Evolutionary conservation across 1,140 invertebrate species (phyloP), one percentile per base, ranked within the genome.

Genomic region (Drosophila lowei): DNA sequence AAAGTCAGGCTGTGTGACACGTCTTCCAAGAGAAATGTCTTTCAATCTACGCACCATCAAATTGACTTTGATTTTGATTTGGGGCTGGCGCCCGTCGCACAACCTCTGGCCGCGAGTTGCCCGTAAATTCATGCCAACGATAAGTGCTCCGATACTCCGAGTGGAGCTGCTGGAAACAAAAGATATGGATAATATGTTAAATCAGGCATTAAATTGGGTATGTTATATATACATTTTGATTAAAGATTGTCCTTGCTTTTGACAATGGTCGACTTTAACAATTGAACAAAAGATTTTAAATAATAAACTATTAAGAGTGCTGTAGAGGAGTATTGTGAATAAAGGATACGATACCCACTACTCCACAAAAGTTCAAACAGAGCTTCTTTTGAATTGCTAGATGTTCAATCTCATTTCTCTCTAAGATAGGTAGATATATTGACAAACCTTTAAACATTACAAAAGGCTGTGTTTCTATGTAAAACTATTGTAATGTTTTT

Each of bases 71-170:
- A 92, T 91, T 92, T 92, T 91, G 92, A 92, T 91, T 92, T 91
- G 91, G 93, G 90, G 91, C 93, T 92, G 92, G 93, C 90, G 92
- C 93, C 79, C 92, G 93, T 91, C 93, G 94, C 88, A 92, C 90
- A 92, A 93, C 93, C 93, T 92, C 86, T 90, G 94, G 94, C 91
- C 94, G 92, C 92, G 94, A 93, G 91, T 94, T 92, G 50, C 95
- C 95, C 62, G 95, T 96, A 93, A 96, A 96, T 92, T 97, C 96
- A 94, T 97, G 96, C 96, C 96, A 97, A 94, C 95, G 94, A 94
- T 97, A 97, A 77, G 96, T 97, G 94, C 96, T 97, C 93, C 96
- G 93, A 92, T 97, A 97, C 92, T 97, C 96, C 86, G 96, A 97
- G 93, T 97, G 96, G 93, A 97, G 94, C 95, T 97, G 94, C 94